Evolutionary conservation across 92 coral and sea anemone genomes (phyloP), one percentile per base, ranked within the genome.

Genomic region (Umimayanthus chanpuru): DNA sequence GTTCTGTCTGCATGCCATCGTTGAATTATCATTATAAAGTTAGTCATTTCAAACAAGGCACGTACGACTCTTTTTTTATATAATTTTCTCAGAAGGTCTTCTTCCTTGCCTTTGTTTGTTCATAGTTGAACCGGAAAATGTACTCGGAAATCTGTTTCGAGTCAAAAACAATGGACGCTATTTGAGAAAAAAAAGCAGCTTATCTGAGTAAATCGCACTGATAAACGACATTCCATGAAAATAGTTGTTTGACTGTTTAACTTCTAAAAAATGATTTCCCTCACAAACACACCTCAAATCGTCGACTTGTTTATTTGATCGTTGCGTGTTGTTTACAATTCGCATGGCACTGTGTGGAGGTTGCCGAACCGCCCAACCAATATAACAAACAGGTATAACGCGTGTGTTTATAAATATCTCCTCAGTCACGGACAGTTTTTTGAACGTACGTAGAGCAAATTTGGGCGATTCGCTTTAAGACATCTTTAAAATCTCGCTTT

Each of bases 351-450:
- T 78, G 61, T 44, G 65, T 28, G 47, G 30, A 38, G 61, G n/a
- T 77, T 70, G 28, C 6, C 20, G 29, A 78, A 50, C 82, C 61
- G 82, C 82, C 32, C 65, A 50, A 78, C 82, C 82, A 78, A 78
- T 78, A 78, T 78, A 28, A 6, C 0, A 41, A 78, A 47, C 25
- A 78, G 29, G 41, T 6, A 49, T 6, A 78, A 78, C 61, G 16
- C 49, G 82, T 78, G 66, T 25, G 66, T 49, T 78, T 77, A 78
- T 4, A 25, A 28, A 26, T 72, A 72, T 29, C 9, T 72, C 29
- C 18, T 32, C 3, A 15, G 76, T 72, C 76, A 72, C 76, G 40
- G 76, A 72, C 76, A 41, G 76, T 32, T 72, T 61, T 5, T 61
- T 4, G n/a, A n/a, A n/a, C n/a, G n/a, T n/a, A 21, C 20, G 15